Conservation (phyloP, 2,888 invertebrate genomes). For the Quadroppia sp. region DNA sequence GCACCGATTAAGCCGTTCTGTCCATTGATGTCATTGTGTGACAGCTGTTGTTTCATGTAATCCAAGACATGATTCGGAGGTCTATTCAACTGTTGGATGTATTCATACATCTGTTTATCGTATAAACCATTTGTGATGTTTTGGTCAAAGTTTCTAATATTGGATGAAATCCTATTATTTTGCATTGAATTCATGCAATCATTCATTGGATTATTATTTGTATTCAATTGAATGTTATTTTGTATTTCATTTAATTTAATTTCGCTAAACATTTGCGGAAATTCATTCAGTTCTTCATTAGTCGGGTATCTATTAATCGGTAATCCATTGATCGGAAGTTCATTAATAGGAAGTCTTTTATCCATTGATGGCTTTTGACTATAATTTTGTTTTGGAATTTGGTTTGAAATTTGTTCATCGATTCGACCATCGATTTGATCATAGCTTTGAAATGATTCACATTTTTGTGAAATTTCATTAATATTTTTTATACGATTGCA, state of each 20-base stretch:
- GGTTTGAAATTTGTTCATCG: background rate
- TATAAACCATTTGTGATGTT: background rate
- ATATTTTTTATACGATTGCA: too few species aligned
- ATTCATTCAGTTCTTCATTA: background rate
- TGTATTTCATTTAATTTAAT: background rate
- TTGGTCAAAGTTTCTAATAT: background rate
- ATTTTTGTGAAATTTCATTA: too few species aligned
- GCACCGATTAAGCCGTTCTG: conserved; percentile 16
- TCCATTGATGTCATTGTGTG: conserved; percentile 9
- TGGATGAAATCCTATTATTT: background rate
- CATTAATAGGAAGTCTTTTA: background rate
- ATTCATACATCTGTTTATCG: background rate
- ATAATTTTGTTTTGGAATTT: background rate
- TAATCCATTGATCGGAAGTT: background rate
- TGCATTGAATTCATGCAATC: background rate
- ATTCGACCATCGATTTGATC: too few species aligned
- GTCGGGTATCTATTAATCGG: background rate
- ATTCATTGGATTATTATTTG: background rate
- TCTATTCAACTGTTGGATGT: background rate
- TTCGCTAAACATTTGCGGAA: background rate
- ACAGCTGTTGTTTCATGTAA: conserved; percentile 21
- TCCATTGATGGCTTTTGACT: background rate
- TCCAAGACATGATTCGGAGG: background rate
- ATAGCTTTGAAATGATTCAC: too few species aligned
- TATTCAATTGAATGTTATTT: too few species aligned